Conservation (phyloP, 1,140 invertebrate species). For the Ceratina australensis region DNA sequence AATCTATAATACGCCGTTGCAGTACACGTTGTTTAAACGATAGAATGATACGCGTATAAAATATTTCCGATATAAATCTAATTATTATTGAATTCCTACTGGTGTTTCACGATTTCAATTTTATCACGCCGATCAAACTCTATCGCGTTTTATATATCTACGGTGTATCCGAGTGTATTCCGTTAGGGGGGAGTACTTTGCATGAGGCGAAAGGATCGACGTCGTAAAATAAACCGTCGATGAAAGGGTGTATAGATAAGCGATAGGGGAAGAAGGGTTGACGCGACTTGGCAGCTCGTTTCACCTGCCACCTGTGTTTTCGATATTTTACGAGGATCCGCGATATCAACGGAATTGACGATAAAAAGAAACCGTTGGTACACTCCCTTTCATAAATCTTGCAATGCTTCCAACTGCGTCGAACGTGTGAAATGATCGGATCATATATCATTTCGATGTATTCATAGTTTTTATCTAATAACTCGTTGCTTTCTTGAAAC, state of each 20-base stretch:
- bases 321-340: conserved; percentile 16
- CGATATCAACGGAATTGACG: neutral
- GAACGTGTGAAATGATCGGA: neutral
- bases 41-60: too few species aligned
- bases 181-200: neutral
- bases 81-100: too few species aligned
- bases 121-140: too few species aligned
- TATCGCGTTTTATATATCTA: neutral
- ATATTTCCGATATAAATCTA: too few species aligned
- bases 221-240: conserved; percentile 7
- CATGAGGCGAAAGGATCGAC: neutral
- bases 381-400: too few species aligned
- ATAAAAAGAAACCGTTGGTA: conserved; percentile 2
- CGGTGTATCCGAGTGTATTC: neutral
- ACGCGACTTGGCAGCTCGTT: conserved; percentile 14
- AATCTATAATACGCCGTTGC: too few species aligned
- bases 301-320: neutral
- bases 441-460: too few species aligned
- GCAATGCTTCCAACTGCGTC: too few species aligned
- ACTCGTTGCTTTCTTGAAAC: too few species aligned
- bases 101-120: too few species aligned
- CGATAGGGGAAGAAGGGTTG: neutral
- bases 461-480: too few species aligned
- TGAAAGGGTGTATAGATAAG: neutral
- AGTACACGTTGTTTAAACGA: too few species aligned